phyloP scores from a whole-genome alignment of 2,797 vertebrate genomes.

The Coccyzus lansbergi region DNA sequence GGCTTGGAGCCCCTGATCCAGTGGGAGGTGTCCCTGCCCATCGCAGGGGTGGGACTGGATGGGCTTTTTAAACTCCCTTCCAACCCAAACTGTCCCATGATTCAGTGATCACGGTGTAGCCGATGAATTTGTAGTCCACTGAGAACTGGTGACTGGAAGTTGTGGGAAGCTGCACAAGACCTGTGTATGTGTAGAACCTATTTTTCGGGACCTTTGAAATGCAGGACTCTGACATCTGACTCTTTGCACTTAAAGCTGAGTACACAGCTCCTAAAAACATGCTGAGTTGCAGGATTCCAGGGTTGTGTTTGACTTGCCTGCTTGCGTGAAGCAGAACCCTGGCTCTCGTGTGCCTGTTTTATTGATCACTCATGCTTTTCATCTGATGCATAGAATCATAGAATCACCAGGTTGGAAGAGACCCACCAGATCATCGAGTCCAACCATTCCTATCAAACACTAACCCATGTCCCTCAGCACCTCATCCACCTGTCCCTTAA shows the following conservation, averaged over 20 bases:
- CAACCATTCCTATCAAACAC: too few species aligned
- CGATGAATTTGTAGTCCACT: background rate
- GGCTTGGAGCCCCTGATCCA: too few species aligned
- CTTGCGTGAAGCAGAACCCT: background rate
- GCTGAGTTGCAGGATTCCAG: background rate
- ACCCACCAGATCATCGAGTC: too few species aligned
- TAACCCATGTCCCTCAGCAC: too few species aligned
- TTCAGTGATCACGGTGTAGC: background rate
- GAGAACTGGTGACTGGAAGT: background rate
- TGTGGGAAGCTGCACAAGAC: background rate
- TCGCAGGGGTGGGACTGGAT: too few species aligned
- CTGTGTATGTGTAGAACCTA: background rate
- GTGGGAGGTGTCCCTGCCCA: too few species aligned
- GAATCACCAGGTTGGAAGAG: too few species aligned
- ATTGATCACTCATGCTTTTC: fast-evolving
- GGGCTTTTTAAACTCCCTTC: too few species aligned
- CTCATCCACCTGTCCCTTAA: too few species aligned
- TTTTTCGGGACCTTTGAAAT: background rate
- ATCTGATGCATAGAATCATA: too few species aligned
- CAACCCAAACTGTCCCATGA: too few species aligned
- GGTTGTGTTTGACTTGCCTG: background rate
- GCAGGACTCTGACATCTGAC: background rate
- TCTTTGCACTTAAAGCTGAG: background rate
- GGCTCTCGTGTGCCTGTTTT: fast-evolving
- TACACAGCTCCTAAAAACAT: background rate